Evolutionary conservation across 2,797 vertebrate species (phyloP), one percentile per base, ranked within the genome.

Genomic region (Channa striata): DNA sequence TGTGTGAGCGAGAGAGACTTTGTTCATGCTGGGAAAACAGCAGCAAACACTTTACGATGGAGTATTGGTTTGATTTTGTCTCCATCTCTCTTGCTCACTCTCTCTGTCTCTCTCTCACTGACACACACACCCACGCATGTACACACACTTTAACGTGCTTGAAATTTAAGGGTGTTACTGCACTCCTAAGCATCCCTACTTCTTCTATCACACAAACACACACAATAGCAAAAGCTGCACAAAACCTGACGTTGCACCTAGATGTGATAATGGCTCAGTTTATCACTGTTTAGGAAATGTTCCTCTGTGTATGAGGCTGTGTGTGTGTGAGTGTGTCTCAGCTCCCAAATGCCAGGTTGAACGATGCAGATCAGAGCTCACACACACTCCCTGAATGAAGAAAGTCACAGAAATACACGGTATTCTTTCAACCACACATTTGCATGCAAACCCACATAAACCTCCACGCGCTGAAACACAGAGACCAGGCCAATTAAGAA

Each of bases 401-500:
- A 77, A 36, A 19, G 11, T n/a, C 34, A 50, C 46, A 71, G 9
- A 40, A 34, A 59, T 21, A 21, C 23, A 54, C 23, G 43, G 17
- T 4, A 14, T 16, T 50, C 16, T 2, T 17, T 56, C 54, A 64
- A 11, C 56, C 16, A 39, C 23, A 54, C 50, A 77, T 69, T 42
- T 50, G 37, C 53, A 72, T 49, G 21, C 76, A 49, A 2, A 61
- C 20, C 10, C 54, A 34, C 58, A 52, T 25, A 49, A 11, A 67
- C 56, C 17, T 37, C 2, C 64, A 54, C 49, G 52, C 20, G 57
- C 40, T 30, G 19, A 63, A 36, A 73, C 67, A 64, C 21, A 1
- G 20, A 61, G 57, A 58, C 48, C 61, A 40, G 71, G 49, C 60
- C 81, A 87, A 89, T 91, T 88, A 92, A 74, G 62, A 79, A 85